phyloP scores from a whole-genome alignment of 23 tunicate species.

The Corella eumyota region DNA sequence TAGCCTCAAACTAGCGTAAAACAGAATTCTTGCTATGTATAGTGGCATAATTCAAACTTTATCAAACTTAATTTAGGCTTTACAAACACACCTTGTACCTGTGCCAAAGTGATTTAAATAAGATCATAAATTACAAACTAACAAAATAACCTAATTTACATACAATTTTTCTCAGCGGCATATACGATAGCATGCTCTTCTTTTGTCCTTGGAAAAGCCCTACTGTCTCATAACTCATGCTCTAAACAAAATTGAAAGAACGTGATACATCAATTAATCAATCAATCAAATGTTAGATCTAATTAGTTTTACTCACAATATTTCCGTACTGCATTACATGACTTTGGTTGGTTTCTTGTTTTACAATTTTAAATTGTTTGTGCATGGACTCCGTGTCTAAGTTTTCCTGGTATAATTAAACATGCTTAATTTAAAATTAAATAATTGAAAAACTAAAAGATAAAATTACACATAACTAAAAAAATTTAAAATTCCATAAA shows the following conservation, averaged over 20 bases:
- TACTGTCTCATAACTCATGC: slow-evolving; percentile 38
- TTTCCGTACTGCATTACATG: slow-evolving; percentile 79
- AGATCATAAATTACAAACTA: not conserved
- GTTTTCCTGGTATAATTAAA: slow-evolving; percentile 39
- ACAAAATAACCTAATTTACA: not conserved
- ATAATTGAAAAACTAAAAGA: not conserved
- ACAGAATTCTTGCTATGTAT: slow-evolving; percentile 1
- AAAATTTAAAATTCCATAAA: not conserved
- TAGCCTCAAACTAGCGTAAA: not conserved
- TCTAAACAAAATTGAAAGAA: slow-evolving; percentile 8
- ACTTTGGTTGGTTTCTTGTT: slow-evolving; percentile 61
- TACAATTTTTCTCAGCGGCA: slow-evolving; percentile 46
- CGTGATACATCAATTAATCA: not conserved
- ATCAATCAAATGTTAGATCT: too few relatives aligned
- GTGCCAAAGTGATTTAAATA: not conserved
- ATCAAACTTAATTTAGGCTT: too few relatives aligned
- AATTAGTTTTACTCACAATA: slow-evolving; percentile 39
- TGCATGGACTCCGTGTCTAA: slow-evolving; percentile 41
- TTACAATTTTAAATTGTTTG: slow-evolving; percentile 41
- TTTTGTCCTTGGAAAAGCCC: slow-evolving; percentile 60
- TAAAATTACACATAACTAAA: not conserved
- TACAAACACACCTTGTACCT: not conserved
- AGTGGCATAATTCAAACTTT: too few relatives aligned
- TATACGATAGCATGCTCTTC: slow-evolving; percentile 1
- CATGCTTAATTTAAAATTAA: not conserved